These are phyloP conservation scores for Picus viridis DNA, from an alignment of 2,797 vertebrate genomes.

Conservation along the genomic window DNA sequence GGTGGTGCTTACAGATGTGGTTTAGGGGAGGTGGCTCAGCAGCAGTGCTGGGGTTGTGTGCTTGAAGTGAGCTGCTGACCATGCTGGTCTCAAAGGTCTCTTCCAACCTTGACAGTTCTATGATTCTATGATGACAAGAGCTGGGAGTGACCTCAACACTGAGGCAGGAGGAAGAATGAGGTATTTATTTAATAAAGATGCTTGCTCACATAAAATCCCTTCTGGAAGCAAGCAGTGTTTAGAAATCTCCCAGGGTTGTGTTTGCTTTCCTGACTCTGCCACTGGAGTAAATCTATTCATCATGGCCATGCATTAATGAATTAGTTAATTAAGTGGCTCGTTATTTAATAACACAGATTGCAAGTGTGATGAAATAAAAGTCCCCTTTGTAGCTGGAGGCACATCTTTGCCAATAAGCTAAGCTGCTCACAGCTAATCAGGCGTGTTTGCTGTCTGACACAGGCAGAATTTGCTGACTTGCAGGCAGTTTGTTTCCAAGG, in stretches of 20 bases:
- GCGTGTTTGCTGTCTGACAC: constrained; percentile 11
- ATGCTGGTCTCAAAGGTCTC: too few relatives aligned
- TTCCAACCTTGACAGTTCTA: too few relatives aligned
- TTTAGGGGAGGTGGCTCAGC: too few relatives aligned
- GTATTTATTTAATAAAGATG: constrained; percentile 20
- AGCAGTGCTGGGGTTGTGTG: too few relatives aligned
- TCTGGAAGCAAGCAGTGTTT: not conserved
- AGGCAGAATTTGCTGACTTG: constrained; percentile 50
- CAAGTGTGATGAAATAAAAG: constrained; percentile 48
- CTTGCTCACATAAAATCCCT: not conserved
- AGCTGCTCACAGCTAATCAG: constrained; percentile 23
- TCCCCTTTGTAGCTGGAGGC: constrained; percentile 29
- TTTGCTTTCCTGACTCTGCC: not conserved
- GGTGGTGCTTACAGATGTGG: too few relatives aligned
- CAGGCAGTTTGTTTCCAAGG: constrained; percentile 32
- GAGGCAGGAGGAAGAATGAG: not conserved
- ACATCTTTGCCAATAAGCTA: constrained; percentile 40
- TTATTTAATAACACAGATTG: constrained; percentile 65
- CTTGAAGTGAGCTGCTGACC: too few relatives aligned
- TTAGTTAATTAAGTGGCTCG: constrained; percentile 52
- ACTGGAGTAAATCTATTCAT: constrained; percentile 37
- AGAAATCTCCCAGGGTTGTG: not conserved
- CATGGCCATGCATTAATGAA: constrained; percentile 45
- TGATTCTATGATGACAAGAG: not conserved
- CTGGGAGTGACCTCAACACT: not conserved